A percentile compares a stretch with the other conserved stretches of the same genome.
These are phyloP conservation scores for Charadrius vociferus DNA, from an alignment of 2,113 vertebrate genomes.

Conservation along the genomic window DNA sequence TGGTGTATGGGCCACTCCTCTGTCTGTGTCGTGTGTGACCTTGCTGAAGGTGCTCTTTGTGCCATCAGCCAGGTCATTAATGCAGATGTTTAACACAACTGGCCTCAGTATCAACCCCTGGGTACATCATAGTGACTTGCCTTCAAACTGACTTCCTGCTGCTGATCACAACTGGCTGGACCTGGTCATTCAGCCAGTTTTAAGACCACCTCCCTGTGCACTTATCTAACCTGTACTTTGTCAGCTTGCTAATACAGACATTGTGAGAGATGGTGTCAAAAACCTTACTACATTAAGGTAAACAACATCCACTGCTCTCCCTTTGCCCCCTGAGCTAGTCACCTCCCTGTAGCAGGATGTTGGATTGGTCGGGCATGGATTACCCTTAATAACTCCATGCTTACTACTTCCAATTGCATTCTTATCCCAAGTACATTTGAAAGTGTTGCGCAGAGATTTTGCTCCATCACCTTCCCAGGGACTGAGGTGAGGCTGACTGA, in stretches of 20 bases:
- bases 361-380: neutral
- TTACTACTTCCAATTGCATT: neutral
- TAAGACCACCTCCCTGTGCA: neutral
- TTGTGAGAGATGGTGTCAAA: neutral
- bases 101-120: neutral
- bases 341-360: neutral
- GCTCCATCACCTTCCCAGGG: neutral
- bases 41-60: neutral
- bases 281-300: neutral
- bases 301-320: neutral
- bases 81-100: neutral
- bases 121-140: neutral
- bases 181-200: neutral
- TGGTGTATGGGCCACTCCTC: neutral
- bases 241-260: neutral
- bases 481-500: neutral
- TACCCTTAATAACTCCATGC: neutral
- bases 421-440: neutral
- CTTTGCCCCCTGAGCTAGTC: neutral
- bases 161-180: neutral
- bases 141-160: neutral
- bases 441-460: neutral
- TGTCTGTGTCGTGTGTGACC: neutral
- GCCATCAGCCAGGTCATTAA: neutral
- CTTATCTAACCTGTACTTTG: neutral